Evolutionary conservation across 2,888 invertebrate species (phyloP), one percentile per base, ranked within the genome.

Genomic region (Syrphus vitripennis): DNA sequence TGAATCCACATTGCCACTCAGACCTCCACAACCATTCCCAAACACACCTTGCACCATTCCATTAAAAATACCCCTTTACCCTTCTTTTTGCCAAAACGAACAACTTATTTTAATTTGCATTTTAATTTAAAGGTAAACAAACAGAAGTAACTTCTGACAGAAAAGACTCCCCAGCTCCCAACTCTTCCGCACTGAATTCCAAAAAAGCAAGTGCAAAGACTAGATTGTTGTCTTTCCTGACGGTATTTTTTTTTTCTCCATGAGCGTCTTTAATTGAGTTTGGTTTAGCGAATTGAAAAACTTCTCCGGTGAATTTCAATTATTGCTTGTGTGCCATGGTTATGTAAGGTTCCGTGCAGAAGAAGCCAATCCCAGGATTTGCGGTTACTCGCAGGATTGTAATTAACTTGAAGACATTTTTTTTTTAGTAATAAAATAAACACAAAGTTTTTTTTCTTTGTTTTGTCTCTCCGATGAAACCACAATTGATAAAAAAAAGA

Each of bases 251-350:
- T 31, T 16, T 9, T 12, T 24, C 6, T 55, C 9, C 29, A 19
- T 10, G 80, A 78, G 34, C 69, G 55, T 82, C 82, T 82, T 86
- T 86, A 86, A 86, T 86, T 86, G 86, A 86, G 82, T 86, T 86
- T 82, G 81, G 65, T 42, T 31, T 50, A 67, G 82, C 86, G 86
- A 86, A 86, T 86, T 86, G 86, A 86, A 86, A 86, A 86, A 86
- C 86, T 86, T 86, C 86, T 82, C 82, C 86, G 86, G 86, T 86
- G 86, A 86, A 86, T 86, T 86, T 86, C 86, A 86, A 86, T 82
- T 86, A 86, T 82, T 86, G 63, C 77, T 74, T 40, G 48, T 40
- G 65, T 34, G 61, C 57, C 50, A 55, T 74, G 74, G 63, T 24
- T 76, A 55, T 63, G 65, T 26, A 19, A 19, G 34, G 61, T 37